Percentiles rank a stretch among this genome's conserved stretches.
Evolutionary conservation across 2,797 vertebrate genomes (phyloP).

Genomic region (Petrocephalus schoutedeni): DNA sequence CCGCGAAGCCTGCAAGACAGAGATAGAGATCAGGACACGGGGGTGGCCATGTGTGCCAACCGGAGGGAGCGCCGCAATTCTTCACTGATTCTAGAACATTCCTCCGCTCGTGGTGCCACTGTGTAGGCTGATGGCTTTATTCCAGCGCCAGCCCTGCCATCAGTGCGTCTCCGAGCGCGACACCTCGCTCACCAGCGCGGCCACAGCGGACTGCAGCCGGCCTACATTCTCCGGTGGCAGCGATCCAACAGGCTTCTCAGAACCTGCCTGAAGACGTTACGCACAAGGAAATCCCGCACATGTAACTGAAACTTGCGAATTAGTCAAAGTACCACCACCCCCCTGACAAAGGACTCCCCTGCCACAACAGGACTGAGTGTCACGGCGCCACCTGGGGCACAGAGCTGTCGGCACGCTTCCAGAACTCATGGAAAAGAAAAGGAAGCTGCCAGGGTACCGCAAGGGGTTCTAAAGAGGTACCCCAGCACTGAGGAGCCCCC

Average conservation of each 20-base stretch:
- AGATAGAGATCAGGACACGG: neutral
- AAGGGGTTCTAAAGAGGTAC: neutral
- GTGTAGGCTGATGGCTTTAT: neutral
- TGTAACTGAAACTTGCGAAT: neutral
- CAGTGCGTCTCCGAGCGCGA: neutral
- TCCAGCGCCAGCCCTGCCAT: neutral
- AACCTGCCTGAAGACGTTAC: neutral
- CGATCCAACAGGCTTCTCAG: neutral
- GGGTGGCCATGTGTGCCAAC: too few relatives aligned
- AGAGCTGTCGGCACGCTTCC: neutral
- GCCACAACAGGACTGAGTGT: neutral
- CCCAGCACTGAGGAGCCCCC: neutral
- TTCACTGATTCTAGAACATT: neutral
- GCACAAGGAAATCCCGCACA: slow-evolving; percentile 1
- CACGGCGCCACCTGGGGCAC: neutral
- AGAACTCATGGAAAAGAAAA: neutral
- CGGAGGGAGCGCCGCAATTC: too few relatives aligned
- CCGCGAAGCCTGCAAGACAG: slow-evolving; percentile 77
- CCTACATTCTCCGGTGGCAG: neutral
- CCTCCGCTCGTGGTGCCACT: neutral
- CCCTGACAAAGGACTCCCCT: neutral
- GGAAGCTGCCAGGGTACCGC: neutral
- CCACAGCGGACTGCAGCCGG: neutral
- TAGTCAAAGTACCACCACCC: neutral
- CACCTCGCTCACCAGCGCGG: neutral